Evolutionary conservation across 1,140 invertebrate genomes (phyloP).

Genomic region (Rhagoletis pomonella): DNA sequence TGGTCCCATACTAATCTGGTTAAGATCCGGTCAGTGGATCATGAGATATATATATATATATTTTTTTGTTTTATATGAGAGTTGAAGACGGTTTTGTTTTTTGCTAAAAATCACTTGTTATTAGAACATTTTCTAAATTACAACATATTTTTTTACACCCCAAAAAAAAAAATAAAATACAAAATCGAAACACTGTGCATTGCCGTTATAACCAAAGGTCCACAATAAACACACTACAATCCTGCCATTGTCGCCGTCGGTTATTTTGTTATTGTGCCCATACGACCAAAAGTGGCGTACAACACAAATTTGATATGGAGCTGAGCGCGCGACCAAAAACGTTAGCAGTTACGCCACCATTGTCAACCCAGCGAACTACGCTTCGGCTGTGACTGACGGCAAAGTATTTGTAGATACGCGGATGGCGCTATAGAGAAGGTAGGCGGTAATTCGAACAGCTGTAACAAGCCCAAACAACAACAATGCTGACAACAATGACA

Average conservation of each 20-base stretch:
- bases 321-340: constrained; percentile 15
- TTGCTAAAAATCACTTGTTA: no score
- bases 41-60: no score
- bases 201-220: not conserved
- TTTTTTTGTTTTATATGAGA: no score
- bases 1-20: no score
- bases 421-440: not conserved
- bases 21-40: no score
- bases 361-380: not conserved
- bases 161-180: not conserved
- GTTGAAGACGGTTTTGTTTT: no score
- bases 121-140: no score
- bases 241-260: not conserved
- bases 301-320: constrained; percentile 21
- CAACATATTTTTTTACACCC: no score
- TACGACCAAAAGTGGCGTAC: constrained; percentile 29
- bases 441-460: constrained; percentile 39
- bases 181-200: not conserved
- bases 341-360: not conserved
- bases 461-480: constrained; percentile 3
- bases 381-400: not conserved
- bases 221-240: not conserved
- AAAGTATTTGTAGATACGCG: not conserved
- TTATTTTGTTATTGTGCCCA: constrained; percentile 36
- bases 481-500: not conserved